Evolutionary conservation across 2,797 vertebrate genomes (phyloP).

Genomic region (Rhabdophis nuchalis): DNA sequence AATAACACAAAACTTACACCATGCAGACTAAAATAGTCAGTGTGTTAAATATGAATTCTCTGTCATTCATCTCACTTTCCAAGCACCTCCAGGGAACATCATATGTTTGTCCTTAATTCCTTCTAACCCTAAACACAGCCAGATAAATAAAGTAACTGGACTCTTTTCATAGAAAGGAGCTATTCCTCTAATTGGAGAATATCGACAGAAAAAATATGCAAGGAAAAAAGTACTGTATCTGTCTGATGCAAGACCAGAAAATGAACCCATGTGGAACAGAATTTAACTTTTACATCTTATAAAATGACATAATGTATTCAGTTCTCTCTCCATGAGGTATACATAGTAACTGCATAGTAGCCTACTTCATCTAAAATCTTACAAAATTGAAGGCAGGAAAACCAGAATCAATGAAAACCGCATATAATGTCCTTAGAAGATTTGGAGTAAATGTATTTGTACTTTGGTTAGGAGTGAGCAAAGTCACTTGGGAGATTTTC

Average conservation of each 20-base stretch:
- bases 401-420: neutral
- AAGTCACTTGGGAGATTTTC: neutral
- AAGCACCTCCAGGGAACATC: neutral
- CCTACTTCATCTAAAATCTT: neutral
- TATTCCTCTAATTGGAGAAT: neutral
- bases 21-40: neutral
- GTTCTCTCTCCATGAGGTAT: neutral
- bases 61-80: neutral
- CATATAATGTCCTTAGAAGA: neutral
- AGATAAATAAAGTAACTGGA: neutral
- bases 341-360: neutral
- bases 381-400: neutral
- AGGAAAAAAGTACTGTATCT: neutral
- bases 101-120: neutral
- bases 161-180: neutral
- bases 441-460: neutral
- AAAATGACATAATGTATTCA: neutral
- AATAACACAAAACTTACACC: neutral
- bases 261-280: neutral
- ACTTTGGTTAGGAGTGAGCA: neutral
- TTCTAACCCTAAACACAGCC: neutral
- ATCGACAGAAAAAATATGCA: neutral
- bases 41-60: neutral
- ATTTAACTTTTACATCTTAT: neutral
- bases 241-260: neutral